phyloP scores from a whole-genome alignment of 2,113 vertebrate genomes.

The Lates calcarifer region DNA sequence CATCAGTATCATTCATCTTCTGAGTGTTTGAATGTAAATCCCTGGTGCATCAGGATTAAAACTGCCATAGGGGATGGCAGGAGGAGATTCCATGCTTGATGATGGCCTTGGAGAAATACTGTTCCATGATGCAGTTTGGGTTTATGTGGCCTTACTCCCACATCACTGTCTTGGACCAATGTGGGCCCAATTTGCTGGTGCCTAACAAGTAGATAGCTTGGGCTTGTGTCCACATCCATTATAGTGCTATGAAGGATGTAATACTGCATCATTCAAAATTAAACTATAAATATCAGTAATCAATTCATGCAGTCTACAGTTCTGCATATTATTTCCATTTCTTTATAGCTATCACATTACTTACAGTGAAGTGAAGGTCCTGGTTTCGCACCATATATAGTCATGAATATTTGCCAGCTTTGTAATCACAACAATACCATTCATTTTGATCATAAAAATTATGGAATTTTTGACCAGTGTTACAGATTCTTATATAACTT shows the following conservation, averaged over 20 bases:
- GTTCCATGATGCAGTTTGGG: conserved; percentile 73
- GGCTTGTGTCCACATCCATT: conserved; percentile 49
- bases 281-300: conserved; percentile 50
- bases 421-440: conserved; percentile 19
- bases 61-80: conserved; percentile 62
- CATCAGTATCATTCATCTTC: conserved; percentile 69
- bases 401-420: conserved; percentile 22
- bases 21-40: conserved; percentile 69
- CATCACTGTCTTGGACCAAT: conserved; percentile 63
- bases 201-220: conserved; percentile 63
- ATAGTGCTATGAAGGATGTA: conserved; percentile 39
- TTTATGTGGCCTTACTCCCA: conserved; percentile 63
- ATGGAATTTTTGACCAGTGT: not conserved
- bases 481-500: conserved; percentile 30
- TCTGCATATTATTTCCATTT: conserved; percentile 39
- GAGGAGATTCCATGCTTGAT: conserved; percentile 66
- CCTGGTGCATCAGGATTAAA: conserved; percentile 62
- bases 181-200: conserved; percentile 69
- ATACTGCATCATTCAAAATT: conserved; percentile 41
- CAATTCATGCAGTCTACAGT: conserved; percentile 14
- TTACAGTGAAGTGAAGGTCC: not conserved
- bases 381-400: conserved; percentile 1
- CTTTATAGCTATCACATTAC: conserved; percentile 29
- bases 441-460: not conserved
- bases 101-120: conserved; percentile 60